Conservation (phyloP, 2,888 invertebrate genomes). For the Lasius platythorax region DNA sequence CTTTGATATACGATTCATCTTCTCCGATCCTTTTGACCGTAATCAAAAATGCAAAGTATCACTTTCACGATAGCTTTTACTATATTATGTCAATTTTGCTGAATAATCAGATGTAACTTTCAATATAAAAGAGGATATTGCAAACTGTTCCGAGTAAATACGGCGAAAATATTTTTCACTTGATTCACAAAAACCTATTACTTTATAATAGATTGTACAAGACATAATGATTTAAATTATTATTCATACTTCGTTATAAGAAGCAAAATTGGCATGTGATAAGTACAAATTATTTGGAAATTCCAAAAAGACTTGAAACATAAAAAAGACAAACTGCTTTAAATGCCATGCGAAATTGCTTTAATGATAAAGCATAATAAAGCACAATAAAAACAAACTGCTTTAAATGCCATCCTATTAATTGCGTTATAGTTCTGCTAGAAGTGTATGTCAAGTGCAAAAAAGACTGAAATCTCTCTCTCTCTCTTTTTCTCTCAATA, state of each 20-base stretch:
- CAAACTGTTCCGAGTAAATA: background rate
- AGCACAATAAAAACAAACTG: background rate
- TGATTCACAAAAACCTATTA: background rate
- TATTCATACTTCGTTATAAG: background rate
- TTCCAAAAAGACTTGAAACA: background rate
- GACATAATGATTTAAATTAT: background rate
- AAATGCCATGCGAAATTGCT: background rate
- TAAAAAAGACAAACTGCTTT: background rate
- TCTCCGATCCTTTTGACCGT: conserved; percentile 31
- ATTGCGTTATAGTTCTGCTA: conserved; percentile 51
- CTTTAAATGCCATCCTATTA: conserved; percentile 31
- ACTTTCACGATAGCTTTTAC: background rate
- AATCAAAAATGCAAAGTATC: conserved; percentile 49
- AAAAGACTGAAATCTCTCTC: conserved; percentile 56
- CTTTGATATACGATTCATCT: conserved; percentile 58
- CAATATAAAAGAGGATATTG: background rate
- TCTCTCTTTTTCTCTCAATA: background rate
- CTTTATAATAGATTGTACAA: background rate
- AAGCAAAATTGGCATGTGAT: background rate
- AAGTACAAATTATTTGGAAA: conserved; percentile 9
- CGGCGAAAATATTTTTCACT: background rate
- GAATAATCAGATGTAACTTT: background rate
- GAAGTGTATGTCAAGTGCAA: conserved; percentile 60
- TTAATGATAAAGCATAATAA: no score
- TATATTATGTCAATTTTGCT: background rate